Evolutionary conservation across 2,888 invertebrate genomes (phyloP), one percentile per base, ranked within the genome.

Genomic region (Eupithecia exiguata): DNA sequence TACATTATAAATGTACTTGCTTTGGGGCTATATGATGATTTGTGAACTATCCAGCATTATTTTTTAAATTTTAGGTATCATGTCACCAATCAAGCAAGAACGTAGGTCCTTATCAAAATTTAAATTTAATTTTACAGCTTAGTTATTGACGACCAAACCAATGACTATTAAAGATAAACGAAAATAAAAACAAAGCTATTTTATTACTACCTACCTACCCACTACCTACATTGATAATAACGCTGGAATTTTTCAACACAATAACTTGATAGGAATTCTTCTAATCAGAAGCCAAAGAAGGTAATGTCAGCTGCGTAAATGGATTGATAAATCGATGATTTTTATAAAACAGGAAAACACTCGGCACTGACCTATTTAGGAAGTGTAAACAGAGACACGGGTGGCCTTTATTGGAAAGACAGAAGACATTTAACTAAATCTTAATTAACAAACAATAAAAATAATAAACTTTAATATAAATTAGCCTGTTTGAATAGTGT

Each of bases 261-360:
- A 72, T 74, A 53, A 65, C 49, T 35, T 53, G 30, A 63, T 58
- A 65, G 70, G 70, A 70, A 75, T 72, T 70, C 65, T 65, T 38
- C 69, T 71, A 73, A 72, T 70, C 68, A 70, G n/a, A 0, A 30
- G 14, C 43, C 49, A 35, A 69, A 72, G 16, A 70, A 58, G 72
- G 67, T 46, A 67, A 69, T 69, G 71, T 49, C 40, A 58, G 36
- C 21, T 4, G 1, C 74, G 25, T 70, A 70, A 70, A 75, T 43
- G 72, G 63, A 75, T 68, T 58, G n/a, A 70, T 74, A 65, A 62
- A 68, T 68, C 53, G 21, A 65, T 36, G 36, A 72, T 68, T 68
- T 74, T 69, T 69, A 69, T 72, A 75, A 72, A 58, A 30, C 40
- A 58, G 53, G 58, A 70, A 72, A 75, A 65, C 49, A 21, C 14